Percentiles rank a stretch among this genome's conserved stretches.
phyloP scores from a whole-genome alignment of 1,140 invertebrate species.

The Phocides pigmalion region DNA sequence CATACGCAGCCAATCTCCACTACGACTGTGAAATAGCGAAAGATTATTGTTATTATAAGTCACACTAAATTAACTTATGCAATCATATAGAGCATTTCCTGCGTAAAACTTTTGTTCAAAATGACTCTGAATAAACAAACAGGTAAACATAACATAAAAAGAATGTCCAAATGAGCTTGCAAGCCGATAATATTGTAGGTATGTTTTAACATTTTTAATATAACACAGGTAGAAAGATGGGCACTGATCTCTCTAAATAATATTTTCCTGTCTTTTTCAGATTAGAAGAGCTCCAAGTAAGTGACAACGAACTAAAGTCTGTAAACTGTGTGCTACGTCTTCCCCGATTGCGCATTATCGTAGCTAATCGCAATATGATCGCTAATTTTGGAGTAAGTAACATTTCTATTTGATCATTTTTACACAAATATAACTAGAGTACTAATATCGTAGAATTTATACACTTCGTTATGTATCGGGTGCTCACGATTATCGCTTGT shows the following conservation, averaged over 20 bases:
- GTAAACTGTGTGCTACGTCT: slow-evolving; percentile 86
- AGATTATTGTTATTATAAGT: slow-evolving; percentile 50
- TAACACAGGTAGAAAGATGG: neutral
- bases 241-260: neutral
- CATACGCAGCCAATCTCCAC: slow-evolving; percentile 43
- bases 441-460: too few relatives aligned
- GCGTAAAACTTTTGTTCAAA: too few relatives aligned
- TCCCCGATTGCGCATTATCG: slow-evolving; percentile 84
- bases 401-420: neutral
- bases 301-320: slow-evolving; percentile 87
- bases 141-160: too few relatives aligned
- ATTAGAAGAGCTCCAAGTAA: slow-evolving; percentile 87
- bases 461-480: too few relatives aligned
- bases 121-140: too few relatives aligned
- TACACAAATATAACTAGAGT: too few relatives aligned
- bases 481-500: too few relatives aligned
- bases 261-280: slow-evolving; percentile 75
- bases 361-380: slow-evolving; percentile 86
- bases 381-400: slow-evolving; percentile 62
- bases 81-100: neutral
- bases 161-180: too few relatives aligned
- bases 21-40: slow-evolving; percentile 42
- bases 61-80: neutral
- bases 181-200: too few relatives aligned
- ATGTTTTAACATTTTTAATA: too few relatives aligned